phyloP scores from a whole-genome alignment of 2,888 invertebrate species.

The Drosophila vallismaia region DNA sequence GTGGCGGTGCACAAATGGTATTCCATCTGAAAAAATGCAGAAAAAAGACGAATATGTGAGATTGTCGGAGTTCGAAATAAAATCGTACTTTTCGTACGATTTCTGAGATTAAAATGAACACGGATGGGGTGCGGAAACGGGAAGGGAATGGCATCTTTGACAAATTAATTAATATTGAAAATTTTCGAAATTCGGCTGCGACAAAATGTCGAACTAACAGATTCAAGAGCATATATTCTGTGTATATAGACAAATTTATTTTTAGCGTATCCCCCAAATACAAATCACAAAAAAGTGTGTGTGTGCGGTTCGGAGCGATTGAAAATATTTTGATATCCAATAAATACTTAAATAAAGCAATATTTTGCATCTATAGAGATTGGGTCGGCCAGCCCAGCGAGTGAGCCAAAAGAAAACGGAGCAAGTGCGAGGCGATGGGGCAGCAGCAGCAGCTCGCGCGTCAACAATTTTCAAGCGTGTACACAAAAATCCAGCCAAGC shows the following conservation, averaged over 20 bases:
- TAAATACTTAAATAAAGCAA: conserved; percentile 60
- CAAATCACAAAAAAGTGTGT: conserved; percentile 45
- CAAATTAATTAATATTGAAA: conserved; percentile 68
- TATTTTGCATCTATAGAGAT: conserved; percentile 34
- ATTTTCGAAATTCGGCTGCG: conserved; percentile 55
- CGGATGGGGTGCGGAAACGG: conserved; percentile 1
- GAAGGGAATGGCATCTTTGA: conserved; percentile 30
- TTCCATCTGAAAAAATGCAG: conserved; percentile 60
- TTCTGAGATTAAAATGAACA: neutral
- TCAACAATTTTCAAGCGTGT: conserved; percentile 77
- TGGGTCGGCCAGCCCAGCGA: conserved; percentile 7
- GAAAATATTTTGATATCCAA: conserved; percentile 73
- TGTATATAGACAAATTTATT: conserved; percentile 60
- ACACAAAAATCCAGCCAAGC: conserved; percentile 73
- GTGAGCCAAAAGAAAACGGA: neutral
- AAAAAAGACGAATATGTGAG: conserved; percentile 21
- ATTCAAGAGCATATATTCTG: conserved; percentile 43
- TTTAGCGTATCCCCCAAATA: conserved; percentile 52
- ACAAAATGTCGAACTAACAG: conserved; percentile 64
- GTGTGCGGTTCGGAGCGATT: conserved; percentile 48
- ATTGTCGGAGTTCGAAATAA: neutral
- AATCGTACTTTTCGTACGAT: neutral
- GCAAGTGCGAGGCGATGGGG: neutral
- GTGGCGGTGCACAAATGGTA: conserved; percentile 51
- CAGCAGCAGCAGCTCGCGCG: conserved; percentile 55